phyloP scores from a whole-genome alignment of 2,797 vertebrate genomes.

The Hippocampus kuda region DNA sequence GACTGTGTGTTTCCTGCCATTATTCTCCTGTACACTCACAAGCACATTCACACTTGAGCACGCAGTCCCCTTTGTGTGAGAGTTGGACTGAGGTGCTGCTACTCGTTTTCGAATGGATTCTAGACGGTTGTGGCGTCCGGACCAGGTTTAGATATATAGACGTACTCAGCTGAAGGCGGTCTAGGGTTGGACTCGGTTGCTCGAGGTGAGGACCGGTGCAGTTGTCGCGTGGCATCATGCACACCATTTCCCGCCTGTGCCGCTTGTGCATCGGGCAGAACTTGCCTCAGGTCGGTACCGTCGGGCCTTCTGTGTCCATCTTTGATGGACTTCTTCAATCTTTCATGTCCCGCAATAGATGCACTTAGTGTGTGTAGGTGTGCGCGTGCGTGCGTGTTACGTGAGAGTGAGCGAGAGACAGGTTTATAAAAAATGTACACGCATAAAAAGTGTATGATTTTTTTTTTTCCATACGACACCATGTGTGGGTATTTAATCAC shows the following conservation, averaged over 20 bases:
- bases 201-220: not conserved
- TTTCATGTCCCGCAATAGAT: not conserved
- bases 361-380: not conserved
- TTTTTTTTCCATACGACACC: no score
- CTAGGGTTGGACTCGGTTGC: not conserved
- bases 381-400: not conserved
- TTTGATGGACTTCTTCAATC: constrained; percentile 1
- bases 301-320: not conserved
- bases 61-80: not conserved
- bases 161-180: not conserved
- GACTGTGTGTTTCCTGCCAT: constrained; percentile 88
- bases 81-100: no score
- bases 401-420: not conserved
- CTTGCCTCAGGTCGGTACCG: constrained; percentile 49
- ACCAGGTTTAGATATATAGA: not conserved
- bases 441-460: not conserved
- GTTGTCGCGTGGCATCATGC: constrained; percentile 54
- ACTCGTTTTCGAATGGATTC: not conserved
- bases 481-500: not conserved
- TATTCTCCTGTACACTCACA: constrained; percentile 64
- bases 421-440: not conserved
- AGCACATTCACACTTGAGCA: constrained; percentile 9
- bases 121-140: not conserved
- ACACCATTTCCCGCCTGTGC: constrained; percentile 82
- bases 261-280: constrained; percentile 79